These are phyloP conservation scores for Seriola dumerili DNA, from an alignment of 2,113 vertebrate genomes.

Conservation along the genomic window DNA sequence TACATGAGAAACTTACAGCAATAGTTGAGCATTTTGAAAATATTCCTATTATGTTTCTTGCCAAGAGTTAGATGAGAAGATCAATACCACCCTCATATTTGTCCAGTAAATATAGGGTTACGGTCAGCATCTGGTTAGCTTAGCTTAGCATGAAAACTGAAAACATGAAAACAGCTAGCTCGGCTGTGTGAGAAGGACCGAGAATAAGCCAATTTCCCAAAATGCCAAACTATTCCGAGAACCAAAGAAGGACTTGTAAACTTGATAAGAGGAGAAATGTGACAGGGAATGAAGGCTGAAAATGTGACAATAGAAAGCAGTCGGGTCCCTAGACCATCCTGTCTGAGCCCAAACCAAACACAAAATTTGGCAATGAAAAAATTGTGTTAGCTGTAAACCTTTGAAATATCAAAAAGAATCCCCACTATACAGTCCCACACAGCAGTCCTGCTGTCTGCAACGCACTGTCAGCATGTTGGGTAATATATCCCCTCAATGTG, in stretches of 20 bases:
- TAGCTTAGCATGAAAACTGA: not conserved
- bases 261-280: not conserved
- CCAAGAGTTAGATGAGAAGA: not conserved
- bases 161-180: not conserved
- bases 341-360: not conserved
- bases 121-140: not conserved
- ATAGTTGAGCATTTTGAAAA: conserved; percentile 17
- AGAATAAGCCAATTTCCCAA: not conserved
- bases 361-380: conserved; percentile 13
- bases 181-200: not conserved
- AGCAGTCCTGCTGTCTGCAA: conserved; percentile 50
- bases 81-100: not conserved
- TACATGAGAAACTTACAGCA: not conserved
- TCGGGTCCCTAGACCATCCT: not conserved
- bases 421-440: conserved; percentile 1
- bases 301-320: not conserved
- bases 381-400: not conserved
- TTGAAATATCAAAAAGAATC: not conserved
- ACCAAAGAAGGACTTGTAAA: conserved; percentile 3
- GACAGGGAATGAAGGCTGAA: not conserved
- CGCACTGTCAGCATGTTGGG: conserved; percentile 46
- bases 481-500: conserved; percentile 53
- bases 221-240: not conserved
- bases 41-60: not conserved
- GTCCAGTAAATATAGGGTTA: not conserved